Evolutionary conservation across 1,140 invertebrate species (phyloP), one percentile per base, ranked within the genome.

Genomic region (Zaprionus vittiger): DNA sequence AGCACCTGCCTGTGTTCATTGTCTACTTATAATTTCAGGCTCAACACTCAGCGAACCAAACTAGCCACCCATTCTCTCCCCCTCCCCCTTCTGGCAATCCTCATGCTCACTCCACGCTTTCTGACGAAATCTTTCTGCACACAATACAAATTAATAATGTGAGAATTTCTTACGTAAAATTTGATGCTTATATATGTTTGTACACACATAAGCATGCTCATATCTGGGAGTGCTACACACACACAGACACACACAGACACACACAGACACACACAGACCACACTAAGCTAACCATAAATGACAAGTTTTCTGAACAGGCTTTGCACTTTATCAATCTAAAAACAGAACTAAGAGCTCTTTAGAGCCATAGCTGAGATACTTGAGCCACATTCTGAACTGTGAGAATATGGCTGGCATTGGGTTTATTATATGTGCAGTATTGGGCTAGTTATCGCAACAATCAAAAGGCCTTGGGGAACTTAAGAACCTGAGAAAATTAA

Each of bases 161-260:
- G 84, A 90, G 84, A 89, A 90, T 84, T 90, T 90, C 81, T 89
- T 89, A 83, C 79, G 72, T 84, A 74, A 86, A 83, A 72, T 44
- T 52, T 62, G 64, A 68, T 44, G 61, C 65, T 57, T 64, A 62
- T 66, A 61, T 63, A 52, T 64, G 22, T 2, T 2, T 22, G 31
- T 63, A 68, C 60, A 55, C 52, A 55, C 31, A 34, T 34, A 34
- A 34, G 31, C 31, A 34, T 34, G 31, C 17, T 7, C 61, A 49
- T 63, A 63, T 38, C 62, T 76, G 73, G 62, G 68, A 72, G 56
- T 47, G 67, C 28, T n/a, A 20, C 24, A 62, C 31, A 59, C 54
- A 47, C 28, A 68, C 31, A 34, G n/a, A n/a, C n/a, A n/a, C n/a
- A n/a, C n/a, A n/a, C n/a, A n/a, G n/a, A n/a, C 12, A 7, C 14